Base-by-base conservation (phyloP, 2,888 invertebrate species). In the Cheilosia variabilis region DNA sequence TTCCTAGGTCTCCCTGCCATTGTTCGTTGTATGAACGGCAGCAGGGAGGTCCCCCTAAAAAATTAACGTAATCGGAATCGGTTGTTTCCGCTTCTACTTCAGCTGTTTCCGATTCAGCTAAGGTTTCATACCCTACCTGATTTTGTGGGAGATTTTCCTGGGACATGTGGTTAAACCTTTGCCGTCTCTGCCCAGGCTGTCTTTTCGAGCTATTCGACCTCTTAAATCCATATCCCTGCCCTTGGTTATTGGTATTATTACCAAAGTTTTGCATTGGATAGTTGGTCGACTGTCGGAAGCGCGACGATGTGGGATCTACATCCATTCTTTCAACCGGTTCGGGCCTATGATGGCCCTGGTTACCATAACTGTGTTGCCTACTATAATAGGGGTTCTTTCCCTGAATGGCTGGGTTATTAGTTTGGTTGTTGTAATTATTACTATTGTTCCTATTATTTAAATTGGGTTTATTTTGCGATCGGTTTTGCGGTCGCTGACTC, bases 21-120 rank as follows among this genome's bases (percentile, higher is more conserved):
- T 47, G 76, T 72, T 52, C 71, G 58, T 47, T 66, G 22, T 68
- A 86, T 79, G 58, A 75, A 83, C 17, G 80, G 76, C 17, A 87
- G 63, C 66, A 72, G 76, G 63, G 69, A 86, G 65, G 34, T 65
- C 15, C 24, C 45, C 50, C 75, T 87, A 80, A 75, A 87, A 80
- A 84, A 87, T 84, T 47, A n/a, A 63, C 41, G 34, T 63, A 45
- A 15, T 60, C 43, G 47, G 50, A 58, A 9, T 27, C 53, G 15
- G 75, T 19, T 31, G 66, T 34, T 37, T 78, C 71, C 17, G 37
- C 41, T 50, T 75, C 62, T 37, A 34, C 34, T 34, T 10, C 34
- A 9, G 19, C 62, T 41, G 34, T 62, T n/a, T 55, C 55, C 43
- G 41, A 58, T 19, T 41, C 43, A 15, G 43, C 60, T 43, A 37